Conservation (phyloP, 2,888 invertebrate species). For the Vannuccia rotundouncinata region DNA sequence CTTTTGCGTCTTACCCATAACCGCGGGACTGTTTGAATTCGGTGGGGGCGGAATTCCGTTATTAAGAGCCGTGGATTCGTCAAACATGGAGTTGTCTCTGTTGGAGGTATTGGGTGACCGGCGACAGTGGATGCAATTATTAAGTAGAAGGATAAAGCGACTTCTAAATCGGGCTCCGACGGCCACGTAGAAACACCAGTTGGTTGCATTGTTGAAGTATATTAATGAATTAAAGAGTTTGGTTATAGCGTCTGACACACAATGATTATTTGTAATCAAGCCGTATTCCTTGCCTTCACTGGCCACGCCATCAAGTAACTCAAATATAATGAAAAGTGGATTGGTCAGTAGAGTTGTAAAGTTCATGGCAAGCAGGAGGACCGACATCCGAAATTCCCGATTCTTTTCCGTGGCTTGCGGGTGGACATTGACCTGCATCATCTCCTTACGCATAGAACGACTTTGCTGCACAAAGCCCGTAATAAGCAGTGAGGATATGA, state of each 20-base stretch:
- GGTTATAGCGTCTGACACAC: neutral
- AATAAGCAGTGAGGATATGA: neutral
- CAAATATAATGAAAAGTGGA: constrained; percentile 12
- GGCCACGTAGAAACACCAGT: constrained; percentile 6
- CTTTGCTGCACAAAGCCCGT: neutral
- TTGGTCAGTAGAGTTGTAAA: neutral
- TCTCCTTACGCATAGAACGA: neutral
- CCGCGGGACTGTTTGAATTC: too few relatives aligned
- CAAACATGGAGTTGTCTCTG: too few relatives aligned
- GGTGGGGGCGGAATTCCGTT: too few relatives aligned
- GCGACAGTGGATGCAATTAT: too few relatives aligned
- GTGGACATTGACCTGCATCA: neutral
- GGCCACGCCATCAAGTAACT: constrained; percentile 1
- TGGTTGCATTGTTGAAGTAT: constrained; percentile 21
- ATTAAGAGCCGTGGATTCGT: too few relatives aligned
- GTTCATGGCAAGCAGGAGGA: constrained; percentile 6
- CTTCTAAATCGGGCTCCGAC: neutral
- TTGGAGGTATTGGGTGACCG: too few relatives aligned
- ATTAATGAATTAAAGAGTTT: constrained; percentile 20
- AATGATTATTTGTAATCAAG: neutral
- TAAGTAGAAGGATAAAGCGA: too few relatives aligned
- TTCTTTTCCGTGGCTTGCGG: neutral
- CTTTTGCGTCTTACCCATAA: too few relatives aligned
- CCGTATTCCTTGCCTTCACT: neutral
- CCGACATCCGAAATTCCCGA: neutral